These are phyloP conservation scores for Labeo catla DNA, from an alignment of 2,113 vertebrate species.

Conservation along the genomic window DNA sequence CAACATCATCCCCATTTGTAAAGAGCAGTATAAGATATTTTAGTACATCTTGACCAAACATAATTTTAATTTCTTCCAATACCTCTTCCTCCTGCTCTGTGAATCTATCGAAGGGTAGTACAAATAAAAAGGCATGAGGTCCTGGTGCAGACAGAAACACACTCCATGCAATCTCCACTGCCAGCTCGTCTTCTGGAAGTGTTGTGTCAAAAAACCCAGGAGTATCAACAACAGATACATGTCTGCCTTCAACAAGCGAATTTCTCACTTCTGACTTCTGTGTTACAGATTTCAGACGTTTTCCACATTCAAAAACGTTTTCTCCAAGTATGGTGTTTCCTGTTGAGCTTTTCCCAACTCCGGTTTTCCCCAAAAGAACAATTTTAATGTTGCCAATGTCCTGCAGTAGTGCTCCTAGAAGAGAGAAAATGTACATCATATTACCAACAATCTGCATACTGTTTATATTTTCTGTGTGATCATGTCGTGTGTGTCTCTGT, in stretches of 20 bases:
- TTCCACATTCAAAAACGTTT: neutral
- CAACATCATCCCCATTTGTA: neutral
- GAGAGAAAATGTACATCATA: too few species aligned
- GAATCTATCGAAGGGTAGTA: neutral
- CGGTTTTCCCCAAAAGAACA: slow-evolving; percentile 13
- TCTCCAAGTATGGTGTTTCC: neutral
- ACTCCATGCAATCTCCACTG: neutral
- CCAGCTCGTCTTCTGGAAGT: neutral
- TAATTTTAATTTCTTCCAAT: neutral
- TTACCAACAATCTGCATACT: too few species aligned
- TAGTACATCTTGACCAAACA: slow-evolving; percentile 6
- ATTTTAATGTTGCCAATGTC: neutral
- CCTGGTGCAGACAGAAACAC: neutral
- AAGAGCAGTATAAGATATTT: neutral
- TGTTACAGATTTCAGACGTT: neutral
- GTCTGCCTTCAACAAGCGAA: neutral
- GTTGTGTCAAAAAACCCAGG: slow-evolving; percentile 19
- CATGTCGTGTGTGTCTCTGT: too few species aligned
- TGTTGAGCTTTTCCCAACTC: neutral
- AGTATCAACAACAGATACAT: neutral
- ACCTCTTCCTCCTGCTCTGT: neutral
- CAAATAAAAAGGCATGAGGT: neutral
- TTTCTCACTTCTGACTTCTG: neutral
- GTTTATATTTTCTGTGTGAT: too few species aligned
- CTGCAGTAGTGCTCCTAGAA: too few species aligned